Percentiles rank a stretch among this genome's conserved stretches.
These are phyloP conservation scores for Oreohelix idahoensis DNA, from an alignment of 1,140 invertebrate species.

Conservation along the genomic window DNA sequence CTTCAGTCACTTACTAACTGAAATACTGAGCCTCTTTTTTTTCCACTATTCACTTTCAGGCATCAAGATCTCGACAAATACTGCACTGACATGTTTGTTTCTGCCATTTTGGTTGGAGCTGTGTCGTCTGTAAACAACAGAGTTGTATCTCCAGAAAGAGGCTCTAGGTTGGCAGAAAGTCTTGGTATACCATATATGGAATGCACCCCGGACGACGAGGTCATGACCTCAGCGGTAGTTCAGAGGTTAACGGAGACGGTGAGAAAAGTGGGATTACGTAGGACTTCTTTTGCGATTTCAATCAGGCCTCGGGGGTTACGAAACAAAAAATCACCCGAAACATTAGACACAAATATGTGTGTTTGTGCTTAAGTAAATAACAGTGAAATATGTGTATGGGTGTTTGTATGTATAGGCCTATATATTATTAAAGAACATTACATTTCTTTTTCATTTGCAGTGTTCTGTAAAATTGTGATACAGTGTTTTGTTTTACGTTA, in stretches of 20 bases:
- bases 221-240: not conserved
- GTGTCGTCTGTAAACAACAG: not conserved
- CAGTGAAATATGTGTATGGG: no score
- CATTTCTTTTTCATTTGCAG: no score
- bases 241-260: slow-evolving; percentile 10
- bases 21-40: not conserved
- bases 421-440: no score
- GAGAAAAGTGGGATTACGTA: not conserved
- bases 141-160: slow-evolving; percentile 5
- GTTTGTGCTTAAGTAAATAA: not conserved
- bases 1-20: no score
- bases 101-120: slow-evolving; percentile 19
- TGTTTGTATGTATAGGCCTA: no score
- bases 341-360: not conserved
- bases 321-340: not conserved
- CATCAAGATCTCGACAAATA: slow-evolving; percentile 15
- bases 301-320: not conserved
- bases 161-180: not conserved
- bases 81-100: slow-evolving; percentile 10
- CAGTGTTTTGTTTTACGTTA: no score
- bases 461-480: no score
- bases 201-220: not conserved
- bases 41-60: not conserved
- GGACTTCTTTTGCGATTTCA: not conserved
- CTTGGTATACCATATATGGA: slow-evolving; percentile 15